phyloP scores from a whole-genome alignment of 30 jellyfish, hydroid and myxozoan genomes.

The Aurelia coerulea region DNA sequence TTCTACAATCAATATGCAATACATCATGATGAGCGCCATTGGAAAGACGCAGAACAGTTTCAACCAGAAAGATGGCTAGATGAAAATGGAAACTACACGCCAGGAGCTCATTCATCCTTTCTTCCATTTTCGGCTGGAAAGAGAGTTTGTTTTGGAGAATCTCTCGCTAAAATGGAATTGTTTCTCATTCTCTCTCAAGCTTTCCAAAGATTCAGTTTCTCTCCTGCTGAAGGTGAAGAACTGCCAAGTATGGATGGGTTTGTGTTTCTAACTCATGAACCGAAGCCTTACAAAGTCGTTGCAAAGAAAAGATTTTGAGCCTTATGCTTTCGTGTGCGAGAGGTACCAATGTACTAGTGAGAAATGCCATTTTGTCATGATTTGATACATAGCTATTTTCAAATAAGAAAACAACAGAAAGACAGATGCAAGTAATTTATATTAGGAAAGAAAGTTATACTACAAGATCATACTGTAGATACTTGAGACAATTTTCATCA shows the following conservation, averaged over 20 bases:
- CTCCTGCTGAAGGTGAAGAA: conserved; percentile 11
- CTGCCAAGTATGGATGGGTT: conserved; percentile 33
- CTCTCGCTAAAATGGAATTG: conserved; percentile 60
- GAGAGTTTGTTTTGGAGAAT: conserved; percentile 63
- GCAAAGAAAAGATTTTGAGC: conserved; percentile 11
- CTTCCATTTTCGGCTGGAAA: conserved; percentile 64
- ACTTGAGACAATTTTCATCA: too few species aligned
- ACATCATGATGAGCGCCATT: conserved; percentile 77
- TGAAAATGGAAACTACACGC: conserved; percentile 25
- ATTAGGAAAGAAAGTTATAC: too few species aligned
- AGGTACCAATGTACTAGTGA: background rate
- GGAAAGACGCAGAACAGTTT: conserved; percentile 35
- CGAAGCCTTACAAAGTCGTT: conserved; percentile 20
- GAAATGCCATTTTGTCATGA: too few species aligned
- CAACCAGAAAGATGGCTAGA: conserved; percentile 66
- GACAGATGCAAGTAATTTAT: too few species aligned
- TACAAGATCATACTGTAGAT: too few species aligned
- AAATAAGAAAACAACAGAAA: too few species aligned
- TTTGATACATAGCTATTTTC: too few species aligned
- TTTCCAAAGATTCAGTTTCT: conserved; percentile 25
- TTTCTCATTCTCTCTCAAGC: conserved; percentile 26
- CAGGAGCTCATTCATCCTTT: conserved; percentile 18
- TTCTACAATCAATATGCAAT: conserved; percentile 61
- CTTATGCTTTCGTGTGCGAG: background rate
- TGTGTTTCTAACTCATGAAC: conserved; percentile 54